Conservation (phyloP, 2,888 invertebrate genomes). For the Caradrina kadenii region DNA sequence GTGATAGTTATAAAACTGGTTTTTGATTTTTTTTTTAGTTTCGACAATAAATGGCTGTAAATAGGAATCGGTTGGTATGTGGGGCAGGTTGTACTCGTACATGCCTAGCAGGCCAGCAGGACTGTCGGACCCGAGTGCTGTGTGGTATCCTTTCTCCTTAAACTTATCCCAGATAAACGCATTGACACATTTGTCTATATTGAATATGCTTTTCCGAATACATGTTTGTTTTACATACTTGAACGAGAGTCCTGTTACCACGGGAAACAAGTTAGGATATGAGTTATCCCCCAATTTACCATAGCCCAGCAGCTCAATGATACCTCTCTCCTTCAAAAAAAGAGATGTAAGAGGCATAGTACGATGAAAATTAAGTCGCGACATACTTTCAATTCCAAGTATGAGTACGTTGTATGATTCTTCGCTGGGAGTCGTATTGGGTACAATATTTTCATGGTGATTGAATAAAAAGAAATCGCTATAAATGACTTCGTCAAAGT, state of each 20-base stretch:
- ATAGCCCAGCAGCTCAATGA: constrained; percentile 95
- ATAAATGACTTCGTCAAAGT: constrained; percentile 81
- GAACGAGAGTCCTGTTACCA: constrained; percentile 93
- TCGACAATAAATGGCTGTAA: constrained; percentile 92
- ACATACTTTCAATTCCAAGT: constrained; percentile 95
- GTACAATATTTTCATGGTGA: constrained; percentile 9
- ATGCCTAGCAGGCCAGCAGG: constrained; percentile 77
- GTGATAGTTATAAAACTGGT: constrained; percentile 89
- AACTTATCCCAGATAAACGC: constrained; percentile 95
- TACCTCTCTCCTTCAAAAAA: constrained; percentile 90
- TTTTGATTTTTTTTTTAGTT: constrained; percentile 91
- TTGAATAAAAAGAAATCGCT: constrained; percentile 66
- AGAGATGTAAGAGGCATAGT: constrained; percentile 93
- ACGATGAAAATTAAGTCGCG: constrained; percentile 95
- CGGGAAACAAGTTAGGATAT: constrained; percentile 95
- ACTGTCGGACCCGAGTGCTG: constrained; percentile 95
- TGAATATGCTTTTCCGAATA: constrained; percentile 84
- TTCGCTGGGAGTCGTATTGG: constrained; percentile 3
- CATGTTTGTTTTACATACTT: constrained; percentile 91
- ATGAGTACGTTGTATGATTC: constrained; percentile 92
- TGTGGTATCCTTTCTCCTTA: constrained; percentile 92
- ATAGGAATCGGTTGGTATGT: constrained; percentile 95
- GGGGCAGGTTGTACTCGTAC: constrained; percentile 85
- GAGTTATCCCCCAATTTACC: constrained; percentile 98
- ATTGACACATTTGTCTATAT: constrained; percentile 92